phyloP scores from a whole-genome alignment of 1,140 invertebrate genomes.

The Heliconius hermathena region DNA sequence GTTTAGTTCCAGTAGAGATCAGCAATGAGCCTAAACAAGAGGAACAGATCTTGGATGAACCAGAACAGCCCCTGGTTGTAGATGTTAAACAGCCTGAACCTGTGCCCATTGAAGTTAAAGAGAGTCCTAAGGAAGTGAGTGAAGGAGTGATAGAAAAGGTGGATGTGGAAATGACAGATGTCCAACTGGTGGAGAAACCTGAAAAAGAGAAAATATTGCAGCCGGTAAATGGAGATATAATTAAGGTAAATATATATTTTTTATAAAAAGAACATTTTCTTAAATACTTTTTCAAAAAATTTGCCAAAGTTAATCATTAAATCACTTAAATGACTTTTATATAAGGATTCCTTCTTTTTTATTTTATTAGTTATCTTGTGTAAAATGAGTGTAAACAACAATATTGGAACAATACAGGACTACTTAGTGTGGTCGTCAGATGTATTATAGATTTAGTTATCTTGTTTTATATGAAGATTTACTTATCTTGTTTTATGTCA shows the following conservation, averaged over 20 bases:
- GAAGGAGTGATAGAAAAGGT: constrained; percentile 32
- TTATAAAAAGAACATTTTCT: too few species aligned
- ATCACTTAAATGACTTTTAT: too few species aligned
- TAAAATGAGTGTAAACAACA: too few species aligned
- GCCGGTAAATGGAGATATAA: constrained; percentile 66
- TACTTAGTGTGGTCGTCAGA: too few species aligned
- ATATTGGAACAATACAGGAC: too few species aligned
- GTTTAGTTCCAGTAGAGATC: background rate
- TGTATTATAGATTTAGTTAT: too few species aligned
- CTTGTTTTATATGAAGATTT: too few species aligned
- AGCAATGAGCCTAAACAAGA: constrained; percentile 26
- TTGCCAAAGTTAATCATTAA: too few species aligned
- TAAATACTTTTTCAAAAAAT: too few species aligned
- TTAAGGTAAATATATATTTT: constrained; percentile 48
- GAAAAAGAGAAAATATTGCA: constrained; percentile 56
- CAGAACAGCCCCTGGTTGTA: constrained; percentile 4
- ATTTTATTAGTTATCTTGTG: too few species aligned
- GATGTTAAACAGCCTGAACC: constrained; percentile 14
- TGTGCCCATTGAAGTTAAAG: background rate
- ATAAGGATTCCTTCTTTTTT: too few species aligned
- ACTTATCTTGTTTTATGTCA: too few species aligned
- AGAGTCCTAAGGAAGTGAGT: constrained; percentile 31
- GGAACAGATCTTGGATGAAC: constrained; percentile 12
- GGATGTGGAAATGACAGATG: constrained; percentile 66
- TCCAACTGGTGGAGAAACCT: constrained; percentile 48